A percentile compares a stretch with the other conserved stretches of the same genome.
Evolutionary conservation across 1,140 invertebrate genomes (phyloP).

Genomic region (Lepidotrigona ventralis): DNA sequence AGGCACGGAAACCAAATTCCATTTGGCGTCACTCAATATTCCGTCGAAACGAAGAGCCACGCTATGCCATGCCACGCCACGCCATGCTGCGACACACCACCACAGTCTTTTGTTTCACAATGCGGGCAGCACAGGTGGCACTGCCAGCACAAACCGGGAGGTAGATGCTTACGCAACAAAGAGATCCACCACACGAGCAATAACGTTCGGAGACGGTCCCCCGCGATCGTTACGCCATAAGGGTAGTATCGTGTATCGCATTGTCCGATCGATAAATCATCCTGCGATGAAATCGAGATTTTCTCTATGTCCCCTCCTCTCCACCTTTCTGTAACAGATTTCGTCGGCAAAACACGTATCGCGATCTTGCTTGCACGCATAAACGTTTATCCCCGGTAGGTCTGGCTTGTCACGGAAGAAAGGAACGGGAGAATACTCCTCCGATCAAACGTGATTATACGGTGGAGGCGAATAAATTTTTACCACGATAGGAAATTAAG

Average conservation of each 20-base stretch:
- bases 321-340: background rate
- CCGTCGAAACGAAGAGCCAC: slow-evolving; percentile 50
- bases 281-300: slow-evolving; percentile 35
- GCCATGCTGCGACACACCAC: background rate
- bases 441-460: slow-evolving; percentile 18
- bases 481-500: background rate
- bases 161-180: slow-evolving; percentile 56
- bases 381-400: background rate
- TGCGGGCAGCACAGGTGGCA: slow-evolving; percentile 69
- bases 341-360: background rate
- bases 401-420: background rate
- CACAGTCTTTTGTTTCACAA: slow-evolving; percentile 66
- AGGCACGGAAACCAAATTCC: slow-evolving; percentile 64
- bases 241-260: slow-evolving; percentile 69
- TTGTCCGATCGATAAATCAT: slow-evolving; percentile 63
- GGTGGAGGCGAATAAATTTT: background rate
- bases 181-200: slow-evolving; percentile 43
- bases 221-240: slow-evolving; percentile 57
- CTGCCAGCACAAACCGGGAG: slow-evolving; percentile 26
- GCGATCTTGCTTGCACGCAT: no score
- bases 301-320: background rate
- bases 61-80: background rate
- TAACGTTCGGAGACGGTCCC: slow-evolving; percentile 37
- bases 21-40: slow-evolving; percentile 71
- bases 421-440: background rate